Percentiles rank a stretch among this genome's conserved stretches.
Conservation (phyloP, 2,888 invertebrate species). For the Idaea biselata region DNA sequence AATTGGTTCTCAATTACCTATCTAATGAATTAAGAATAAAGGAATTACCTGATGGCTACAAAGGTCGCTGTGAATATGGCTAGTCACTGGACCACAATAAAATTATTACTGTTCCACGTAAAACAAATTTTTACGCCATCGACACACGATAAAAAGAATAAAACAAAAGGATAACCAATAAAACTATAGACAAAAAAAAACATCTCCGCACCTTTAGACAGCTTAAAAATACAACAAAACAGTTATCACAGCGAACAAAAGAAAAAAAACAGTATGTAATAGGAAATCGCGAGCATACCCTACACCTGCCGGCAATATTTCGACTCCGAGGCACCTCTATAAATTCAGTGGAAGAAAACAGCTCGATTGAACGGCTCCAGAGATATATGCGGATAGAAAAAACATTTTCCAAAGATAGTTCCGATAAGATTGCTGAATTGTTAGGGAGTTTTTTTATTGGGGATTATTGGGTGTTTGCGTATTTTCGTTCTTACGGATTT, state of each 20-base stretch:
- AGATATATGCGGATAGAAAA: conserved; percentile 67
- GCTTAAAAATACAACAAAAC: conserved; percentile 17
- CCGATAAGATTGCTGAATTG: conserved; percentile 32
- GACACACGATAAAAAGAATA: no score
- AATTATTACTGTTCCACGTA: no score
- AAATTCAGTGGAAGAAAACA: conserved; percentile 72
- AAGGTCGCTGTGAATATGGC: no score
- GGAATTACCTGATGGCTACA: no score
- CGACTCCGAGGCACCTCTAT: conserved; percentile 45
- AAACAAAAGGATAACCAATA: no score
- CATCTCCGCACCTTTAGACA: neutral
- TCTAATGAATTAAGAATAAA: no score
- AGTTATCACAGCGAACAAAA: conserved; percentile 28
- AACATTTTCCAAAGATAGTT: conserved; percentile 45
- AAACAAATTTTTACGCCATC: no score
- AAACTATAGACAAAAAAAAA: no score
- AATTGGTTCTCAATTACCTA: no score
- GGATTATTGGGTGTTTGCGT: conserved; percentile 4
- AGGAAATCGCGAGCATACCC: conserved; percentile 27
- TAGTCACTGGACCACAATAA: no score
- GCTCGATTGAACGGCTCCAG: conserved; percentile 67
- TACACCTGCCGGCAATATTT: conserved; percentile 48
- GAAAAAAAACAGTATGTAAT: conserved; percentile 32
- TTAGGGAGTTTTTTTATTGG: conserved; percentile 33
- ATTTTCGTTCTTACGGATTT: neutral